Base-by-base conservation (phyloP, 1,140 invertebrate species). In the Lasioglossum albipes region DNA sequence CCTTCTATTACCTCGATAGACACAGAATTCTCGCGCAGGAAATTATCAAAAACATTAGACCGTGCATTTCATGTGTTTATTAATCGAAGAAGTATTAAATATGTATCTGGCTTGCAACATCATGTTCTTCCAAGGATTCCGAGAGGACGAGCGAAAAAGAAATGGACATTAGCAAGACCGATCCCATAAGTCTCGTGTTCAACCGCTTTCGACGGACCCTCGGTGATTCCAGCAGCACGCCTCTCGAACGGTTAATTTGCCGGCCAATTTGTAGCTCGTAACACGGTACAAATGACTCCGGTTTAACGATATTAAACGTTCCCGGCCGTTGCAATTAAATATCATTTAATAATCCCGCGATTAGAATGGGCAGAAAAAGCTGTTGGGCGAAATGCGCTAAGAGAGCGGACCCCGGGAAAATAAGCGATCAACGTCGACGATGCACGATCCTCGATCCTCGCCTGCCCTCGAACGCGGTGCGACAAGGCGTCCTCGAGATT, bases 401-500 rank as follows among this genome's bases (percentile, higher is more conserved):
- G 10, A 13, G 45, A 12, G 7, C 57, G 20, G 5, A 36, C 3
- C 36, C 20, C 20, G 7, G 18, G 57, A 59, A 59, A n/a, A 62
- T 27, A 22, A 62, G 12, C 10, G 61, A 62, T n/a, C 57, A 59
- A 59, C 57, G 57, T n/a, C n/a, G 6, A 2, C 7, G 57, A n/a
- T 59, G 7, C 57, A 22, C 57, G 57, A 49, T 49, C 20, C 18
- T 7, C 59, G 22, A 27, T 61, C n/a, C 22, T n/a, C 16, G 2
- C 12, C 13, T 36, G 27, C 61, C 71, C n/a, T 45, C 61, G 69
- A 70, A 41, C 41, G 41, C 18, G 69, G 7, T 49, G 36, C 65
- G 54, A 77, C 57, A 62, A 42, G 59, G 41, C 59, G 64, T 72
- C 82, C 85, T 87, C 84, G 85, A 86, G 79, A 84, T 87, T 84